phyloP scores from a whole-genome alignment of 2,797 vertebrate species.

The Intellagama lesueurii region DNA sequence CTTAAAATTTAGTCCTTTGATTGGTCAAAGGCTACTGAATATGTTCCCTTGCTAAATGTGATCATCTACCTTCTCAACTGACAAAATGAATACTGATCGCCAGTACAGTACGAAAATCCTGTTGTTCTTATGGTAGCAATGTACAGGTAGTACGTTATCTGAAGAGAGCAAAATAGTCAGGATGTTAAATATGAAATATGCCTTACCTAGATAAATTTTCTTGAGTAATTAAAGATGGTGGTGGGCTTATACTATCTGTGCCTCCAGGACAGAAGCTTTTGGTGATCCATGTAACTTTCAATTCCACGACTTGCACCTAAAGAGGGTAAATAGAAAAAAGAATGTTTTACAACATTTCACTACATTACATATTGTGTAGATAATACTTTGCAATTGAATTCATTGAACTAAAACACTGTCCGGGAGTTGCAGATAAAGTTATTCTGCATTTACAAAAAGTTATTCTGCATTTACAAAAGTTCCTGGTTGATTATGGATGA shows the following conservation, averaged over 20 bases:
- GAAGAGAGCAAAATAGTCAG: not conserved
- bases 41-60: not conserved
- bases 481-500: too few relatives aligned
- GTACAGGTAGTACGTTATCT: not conserved
- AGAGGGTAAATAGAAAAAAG: not conserved
- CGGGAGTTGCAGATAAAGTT: not conserved
- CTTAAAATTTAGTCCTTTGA: not conserved
- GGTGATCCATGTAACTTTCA: slow-evolving; percentile 98
- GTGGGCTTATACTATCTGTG: slow-evolving; percentile 94
- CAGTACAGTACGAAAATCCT: not conserved
- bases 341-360: slow-evolving; percentile 7
- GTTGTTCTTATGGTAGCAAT: not conserved
- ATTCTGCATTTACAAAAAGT: not conserved
- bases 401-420: not conserved
- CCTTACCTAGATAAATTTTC: slow-evolving; percentile 92
- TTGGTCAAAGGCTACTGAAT: not conserved
- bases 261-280: slow-evolving; percentile 97
- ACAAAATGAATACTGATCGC: not conserved
- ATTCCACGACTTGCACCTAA: slow-evolving; percentile 95
- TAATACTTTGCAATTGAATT: not conserved
- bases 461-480: too few relatives aligned
- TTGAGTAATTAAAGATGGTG: slow-evolving; percentile 91
- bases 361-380: not conserved
- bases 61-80: not conserved
- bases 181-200: not conserved